Evolutionary conservation across 2,113 vertebrate genomes (phyloP).

Genomic region (Gymnarchus niloticus): DNA sequence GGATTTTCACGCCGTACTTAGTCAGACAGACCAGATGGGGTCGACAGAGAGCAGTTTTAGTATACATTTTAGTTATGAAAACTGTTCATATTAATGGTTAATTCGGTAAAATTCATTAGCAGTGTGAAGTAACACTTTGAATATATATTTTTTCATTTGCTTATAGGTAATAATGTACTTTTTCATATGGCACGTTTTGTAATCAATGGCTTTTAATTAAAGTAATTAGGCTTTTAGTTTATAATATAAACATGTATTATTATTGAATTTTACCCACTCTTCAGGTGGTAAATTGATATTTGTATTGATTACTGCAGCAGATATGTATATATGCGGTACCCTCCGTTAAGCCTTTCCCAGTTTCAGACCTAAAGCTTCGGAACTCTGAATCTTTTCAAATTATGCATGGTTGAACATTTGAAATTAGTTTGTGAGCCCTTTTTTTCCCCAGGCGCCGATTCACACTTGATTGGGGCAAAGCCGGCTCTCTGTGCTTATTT

Average conservation of each 20-base stretch:
- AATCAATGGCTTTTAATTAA: neutral
- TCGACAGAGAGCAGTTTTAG: constrained; percentile 17
- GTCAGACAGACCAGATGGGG: constrained; percentile 24
- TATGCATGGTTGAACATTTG: constrained; percentile 81
- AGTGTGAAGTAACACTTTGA: neutral
- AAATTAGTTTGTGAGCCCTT: constrained; percentile 76
- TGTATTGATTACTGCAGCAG: neutral
- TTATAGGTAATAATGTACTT: neutral
- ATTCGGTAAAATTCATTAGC: neutral
- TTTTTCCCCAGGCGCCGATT: constrained; percentile 66
- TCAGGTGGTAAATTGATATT: neutral
- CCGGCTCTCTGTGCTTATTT: constrained; percentile 73
- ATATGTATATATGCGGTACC: neutral
- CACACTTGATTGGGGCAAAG: constrained; percentile 77
- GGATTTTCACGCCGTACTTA: neutral
- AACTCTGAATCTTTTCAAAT: constrained; percentile 71
- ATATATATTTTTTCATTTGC: neutral
- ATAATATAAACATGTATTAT: neutral
- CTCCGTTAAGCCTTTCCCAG: neutral
- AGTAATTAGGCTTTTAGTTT: neutral
- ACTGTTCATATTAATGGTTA: constrained; percentile 7
- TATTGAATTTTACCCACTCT: neutral
- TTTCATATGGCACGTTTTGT: neutral
- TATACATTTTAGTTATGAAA: constrained; percentile 1
- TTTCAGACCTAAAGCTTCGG: constrained; percentile 33